phyloP scores from a whole-genome alignment of 2,797 vertebrate genomes.

The Dryobates pubescens region DNA sequence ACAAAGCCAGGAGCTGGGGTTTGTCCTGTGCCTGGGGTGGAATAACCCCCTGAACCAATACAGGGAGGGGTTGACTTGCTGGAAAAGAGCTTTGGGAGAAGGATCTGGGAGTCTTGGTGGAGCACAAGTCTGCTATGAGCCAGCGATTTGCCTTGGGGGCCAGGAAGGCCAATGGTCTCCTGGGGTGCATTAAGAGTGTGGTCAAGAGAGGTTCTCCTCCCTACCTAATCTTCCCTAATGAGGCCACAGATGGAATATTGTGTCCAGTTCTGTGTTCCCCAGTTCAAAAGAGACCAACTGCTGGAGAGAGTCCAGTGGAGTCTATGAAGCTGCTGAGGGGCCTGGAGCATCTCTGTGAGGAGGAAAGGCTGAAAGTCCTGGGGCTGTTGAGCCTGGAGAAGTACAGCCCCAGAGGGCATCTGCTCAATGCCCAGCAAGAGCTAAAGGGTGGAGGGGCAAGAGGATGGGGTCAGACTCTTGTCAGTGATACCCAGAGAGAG shows the following conservation, averaged over 20 bases:
- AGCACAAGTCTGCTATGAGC: too few species aligned
- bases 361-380: too few species aligned
- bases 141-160: too few species aligned
- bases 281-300: too few species aligned
- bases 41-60: not conserved
- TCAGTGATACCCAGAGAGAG: not conserved
- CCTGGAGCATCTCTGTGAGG: too few species aligned
- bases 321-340: too few species aligned
- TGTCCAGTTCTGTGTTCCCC: not conserved
- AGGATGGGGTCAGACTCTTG: not conserved
- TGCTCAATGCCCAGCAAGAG: not conserved
- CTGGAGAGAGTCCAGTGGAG: too few species aligned
- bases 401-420: not conserved
- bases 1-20: not conserved
- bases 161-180: too few species aligned
- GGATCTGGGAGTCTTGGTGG: too few species aligned
- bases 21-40: not conserved
- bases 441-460: too few species aligned
- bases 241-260: not conserved
- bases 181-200: too few species aligned
- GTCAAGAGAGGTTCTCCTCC: not conserved
- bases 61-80: not conserved
- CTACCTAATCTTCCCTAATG: not conserved
- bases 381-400: too few species aligned
- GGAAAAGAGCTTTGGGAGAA: not conserved